Percentiles rank a stretch among this genome's conserved stretches.
Conservation (phyloP, 2,797 vertebrate species). For the Smutsia temminckii region DNA sequence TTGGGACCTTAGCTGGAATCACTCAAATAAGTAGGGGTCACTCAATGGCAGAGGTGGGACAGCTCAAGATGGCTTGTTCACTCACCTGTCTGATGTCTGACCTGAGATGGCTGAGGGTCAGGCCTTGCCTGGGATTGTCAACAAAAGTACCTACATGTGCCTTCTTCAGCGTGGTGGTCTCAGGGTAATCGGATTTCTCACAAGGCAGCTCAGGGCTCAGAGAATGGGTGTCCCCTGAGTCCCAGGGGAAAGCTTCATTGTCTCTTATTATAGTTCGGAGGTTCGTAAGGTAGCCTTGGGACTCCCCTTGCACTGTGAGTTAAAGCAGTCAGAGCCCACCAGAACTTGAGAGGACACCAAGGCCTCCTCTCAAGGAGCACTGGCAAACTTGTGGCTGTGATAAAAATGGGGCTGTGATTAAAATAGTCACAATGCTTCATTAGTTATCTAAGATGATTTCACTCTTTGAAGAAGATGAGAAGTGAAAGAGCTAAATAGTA, state of each 20-base stretch:
- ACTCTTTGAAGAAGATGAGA: not conserved
- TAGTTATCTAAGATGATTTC: not conserved
- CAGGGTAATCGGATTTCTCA: not conserved
- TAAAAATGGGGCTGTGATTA: not conserved
- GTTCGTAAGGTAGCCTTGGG: not conserved
- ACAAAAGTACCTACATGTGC: not conserved
- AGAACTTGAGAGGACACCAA: not conserved
- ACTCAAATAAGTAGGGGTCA: not conserved
- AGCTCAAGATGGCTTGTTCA: not conserved
- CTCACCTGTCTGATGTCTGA: not conserved
- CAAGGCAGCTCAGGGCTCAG: not conserved
- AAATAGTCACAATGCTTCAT: not conserved
- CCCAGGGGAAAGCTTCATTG: not conserved
- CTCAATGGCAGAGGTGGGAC: not conserved
- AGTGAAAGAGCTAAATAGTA: not conserved
- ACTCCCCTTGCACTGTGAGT: not conserved
- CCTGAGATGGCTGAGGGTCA: not conserved
- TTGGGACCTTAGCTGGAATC: not conserved
- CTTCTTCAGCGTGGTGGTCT: not conserved
- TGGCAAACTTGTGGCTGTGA: not conserved
- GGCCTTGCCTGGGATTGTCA: not conserved
- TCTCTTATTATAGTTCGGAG: not conserved
- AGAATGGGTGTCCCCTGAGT: not conserved
- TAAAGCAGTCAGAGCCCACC: not conserved
- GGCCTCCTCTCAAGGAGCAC: not conserved